Base-by-base conservation (phyloP, 2,113 vertebrate genomes). In the Seriola rivoliana region DNA sequence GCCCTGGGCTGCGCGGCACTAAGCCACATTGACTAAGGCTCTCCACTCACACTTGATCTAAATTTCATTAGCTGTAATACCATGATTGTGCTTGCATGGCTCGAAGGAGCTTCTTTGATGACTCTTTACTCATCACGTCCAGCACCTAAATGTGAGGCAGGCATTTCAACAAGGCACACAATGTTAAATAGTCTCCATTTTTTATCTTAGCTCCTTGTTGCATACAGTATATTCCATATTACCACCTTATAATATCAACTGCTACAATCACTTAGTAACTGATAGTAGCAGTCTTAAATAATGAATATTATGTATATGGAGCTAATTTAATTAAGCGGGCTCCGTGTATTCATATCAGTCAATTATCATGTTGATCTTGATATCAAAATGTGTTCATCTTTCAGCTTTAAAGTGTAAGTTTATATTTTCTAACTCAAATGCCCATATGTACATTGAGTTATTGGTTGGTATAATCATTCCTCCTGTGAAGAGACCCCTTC, bases 31-130 rank as follows among this genome's bases (percentile, higher is more conserved):
- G 76, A 89, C 81, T 85, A 38, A 87, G 66, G 73, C 82, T 67
- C 88, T 83, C 54, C 16, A 52, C 84, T 85, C 88, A 66, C 83
- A 85, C 85, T 90, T 84, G 64, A 86, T 92, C 80, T 88, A 75
- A 88, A 91, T 92, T 88, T 85, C 89, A 92, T 93, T 90, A 85
- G 88, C 84, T 85, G 84, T 81, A 86, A 92, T 71, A 67, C 71
- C 65, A 44, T n/a, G 73, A 89, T 89, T 75, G 70, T 85, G 75
- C 74, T 67, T 36, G 65, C 74, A 36, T 54, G 76, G 87, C 81
- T 83, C 38, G n/a, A 84, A 87, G 83, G 71, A 86, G 44, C 71
- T 68, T 58, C 79, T 87, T 84, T 81, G 82, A 90, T 87, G 78
- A 84, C 80, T 66, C 57, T 70, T 78, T 81, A 68, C 81, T 84